Conservation (phyloP, 2,888 invertebrate species). For the Diachrysia chrysitis region DNA sequence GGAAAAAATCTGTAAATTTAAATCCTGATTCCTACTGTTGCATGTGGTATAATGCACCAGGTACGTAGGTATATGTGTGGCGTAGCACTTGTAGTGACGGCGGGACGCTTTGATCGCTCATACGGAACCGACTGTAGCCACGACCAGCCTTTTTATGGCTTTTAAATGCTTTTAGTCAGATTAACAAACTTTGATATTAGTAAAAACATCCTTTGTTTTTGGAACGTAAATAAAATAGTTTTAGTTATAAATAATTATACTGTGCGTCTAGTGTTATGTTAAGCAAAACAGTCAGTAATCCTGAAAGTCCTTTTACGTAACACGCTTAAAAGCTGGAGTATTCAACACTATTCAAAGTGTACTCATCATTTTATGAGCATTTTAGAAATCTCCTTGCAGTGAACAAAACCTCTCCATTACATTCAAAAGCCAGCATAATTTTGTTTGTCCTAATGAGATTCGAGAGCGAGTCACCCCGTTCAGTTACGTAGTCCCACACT, state of each 20-base stretch:
- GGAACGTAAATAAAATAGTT: slow-evolving; percentile 42
- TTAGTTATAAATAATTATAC: not conserved
- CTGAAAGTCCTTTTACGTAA: slow-evolving; percentile 10
- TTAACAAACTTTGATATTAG: slow-evolving; percentile 49
- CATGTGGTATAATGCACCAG: slow-evolving; percentile 6
- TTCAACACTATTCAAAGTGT: slow-evolving; percentile 25
- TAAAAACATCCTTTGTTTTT: slow-evolving; percentile 36
- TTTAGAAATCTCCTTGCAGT: slow-evolving; percentile 23
- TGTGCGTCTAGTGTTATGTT: too few species aligned
- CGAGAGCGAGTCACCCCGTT: slow-evolving; percentile 45
- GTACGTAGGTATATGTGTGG: slow-evolving; percentile 13
- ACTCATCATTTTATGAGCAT: not conserved
- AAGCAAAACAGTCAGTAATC: not conserved
- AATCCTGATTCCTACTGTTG: not conserved
- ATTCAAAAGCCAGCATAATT: slow-evolving; percentile 50
- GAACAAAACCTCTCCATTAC: slow-evolving; percentile 55
- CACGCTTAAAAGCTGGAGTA: slow-evolving; percentile 14
- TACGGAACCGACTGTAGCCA: slow-evolving; percentile 60
- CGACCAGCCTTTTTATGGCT: slow-evolving; percentile 63
- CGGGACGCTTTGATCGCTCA: slow-evolving; percentile 69
- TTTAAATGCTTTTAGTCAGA: slow-evolving; percentile 62
- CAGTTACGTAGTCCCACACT: slow-evolving; percentile 32
- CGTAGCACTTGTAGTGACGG: slow-evolving; percentile 41
- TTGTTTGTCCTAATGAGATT: slow-evolving; percentile 59
- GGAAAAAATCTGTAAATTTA: too few species aligned